Percentiles rank a stretch among this genome's conserved stretches.
These are phyloP conservation scores for Notothenia rossii DNA, from an alignment of 2,113 vertebrate genomes.

Conservation along the genomic window DNA sequence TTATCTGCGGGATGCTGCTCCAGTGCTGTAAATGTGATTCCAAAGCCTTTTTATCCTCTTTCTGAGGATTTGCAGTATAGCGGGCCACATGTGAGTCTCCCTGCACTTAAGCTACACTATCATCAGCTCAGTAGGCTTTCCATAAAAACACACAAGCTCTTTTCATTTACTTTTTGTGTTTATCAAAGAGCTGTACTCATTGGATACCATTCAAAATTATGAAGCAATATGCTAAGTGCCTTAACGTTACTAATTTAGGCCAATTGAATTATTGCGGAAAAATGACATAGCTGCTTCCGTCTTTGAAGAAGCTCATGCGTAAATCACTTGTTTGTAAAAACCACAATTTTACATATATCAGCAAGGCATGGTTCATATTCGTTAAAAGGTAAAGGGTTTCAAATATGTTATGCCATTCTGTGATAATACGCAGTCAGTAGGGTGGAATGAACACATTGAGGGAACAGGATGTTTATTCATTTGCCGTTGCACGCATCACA, in stretches of 20 bases:
- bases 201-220: conserved; percentile 71
- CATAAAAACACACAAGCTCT: conserved; percentile 57
- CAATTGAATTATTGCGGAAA: conserved; percentile 64
- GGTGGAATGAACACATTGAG: conserved; percentile 40
- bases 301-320: conserved; percentile 68
- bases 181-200: conserved; percentile 53
- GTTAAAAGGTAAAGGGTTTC: conserved; percentile 63
- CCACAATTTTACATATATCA: conserved; percentile 66
- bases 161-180: conserved; percentile 57
- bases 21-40: conserved; percentile 82
- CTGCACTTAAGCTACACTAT: conserved; percentile 79
- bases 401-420: conserved; percentile 39
- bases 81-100: conserved; percentile 73
- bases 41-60: conserved; percentile 84
- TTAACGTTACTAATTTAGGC: conserved; percentile 53
- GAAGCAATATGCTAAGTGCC: conserved; percentile 68
- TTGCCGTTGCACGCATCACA: conserved; percentile 52
- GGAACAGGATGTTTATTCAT: conserved; percentile 57
- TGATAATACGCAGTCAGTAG: conserved; percentile 48
- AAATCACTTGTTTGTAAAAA: conserved; percentile 73
- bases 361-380: conserved; percentile 65
- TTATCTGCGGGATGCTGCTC: conserved; percentile 79
- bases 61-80: conserved; percentile 80
- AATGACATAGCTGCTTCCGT: conserved; percentile 55
- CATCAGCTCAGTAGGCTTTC: conserved; percentile 68